Percentiles rank a stretch among this genome's conserved stretches.
Conservation (phyloP, 2,888 invertebrate species). For the Melangyna quadrimaculata region DNA sequence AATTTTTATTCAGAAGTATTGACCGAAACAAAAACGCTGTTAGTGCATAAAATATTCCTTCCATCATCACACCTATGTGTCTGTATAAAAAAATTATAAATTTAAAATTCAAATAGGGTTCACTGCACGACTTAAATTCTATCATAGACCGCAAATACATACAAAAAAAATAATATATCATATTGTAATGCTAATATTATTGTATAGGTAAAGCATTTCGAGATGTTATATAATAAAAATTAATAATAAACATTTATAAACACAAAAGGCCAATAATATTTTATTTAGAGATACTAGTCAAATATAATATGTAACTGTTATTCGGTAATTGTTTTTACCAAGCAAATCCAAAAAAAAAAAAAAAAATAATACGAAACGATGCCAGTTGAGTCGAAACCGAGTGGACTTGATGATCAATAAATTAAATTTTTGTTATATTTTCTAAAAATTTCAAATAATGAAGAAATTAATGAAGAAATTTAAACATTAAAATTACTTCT, state of each 20-base stretch:
- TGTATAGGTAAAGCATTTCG: background rate
- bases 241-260: background rate
- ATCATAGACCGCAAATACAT: background rate
- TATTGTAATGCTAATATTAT: constrained; percentile 6
- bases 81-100: background rate
- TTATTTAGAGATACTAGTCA: background rate
- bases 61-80: background rate
- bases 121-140: background rate
- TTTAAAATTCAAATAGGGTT: constrained; percentile 7
- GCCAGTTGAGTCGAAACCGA: no score
- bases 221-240: background rate
- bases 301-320: no score
- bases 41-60: background rate
- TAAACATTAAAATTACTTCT: no score
- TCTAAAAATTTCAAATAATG: no score
- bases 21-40: background rate
- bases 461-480: no score
- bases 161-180: background rate
- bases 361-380: no score
- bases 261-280: background rate
- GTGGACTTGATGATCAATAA: no score
- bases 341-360: no score
- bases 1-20: background rate
- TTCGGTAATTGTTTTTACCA: no score
- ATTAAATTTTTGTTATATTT: no score